Evolutionary conservation across 2,888 invertebrate species (phyloP), one percentile per base, ranked within the genome.

Genomic region (Ophioninae sp.): DNA sequence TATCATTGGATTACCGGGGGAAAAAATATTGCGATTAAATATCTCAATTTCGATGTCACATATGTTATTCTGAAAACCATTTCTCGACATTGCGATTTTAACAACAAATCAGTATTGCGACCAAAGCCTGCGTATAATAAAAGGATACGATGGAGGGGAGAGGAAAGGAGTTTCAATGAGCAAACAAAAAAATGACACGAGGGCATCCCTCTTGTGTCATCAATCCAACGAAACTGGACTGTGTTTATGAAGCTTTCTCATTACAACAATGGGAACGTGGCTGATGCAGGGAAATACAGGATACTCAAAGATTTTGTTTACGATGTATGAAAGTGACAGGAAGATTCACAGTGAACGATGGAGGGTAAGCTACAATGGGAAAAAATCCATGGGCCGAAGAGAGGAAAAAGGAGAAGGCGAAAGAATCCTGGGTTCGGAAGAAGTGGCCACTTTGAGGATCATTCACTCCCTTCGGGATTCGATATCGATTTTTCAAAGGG

Each of bases 271-370:
- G 82, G 83, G n/a, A 77, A 37, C 65, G 67, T 67, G 17, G 37
- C 58, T 51, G 17, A 37, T 61, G 51, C 63, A 59, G 41, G 23
- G 56, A 59, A 6, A 78, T 51, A 59, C 59, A 44, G 67, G 63
- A 64, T 64, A 68, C 80, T 80, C 69, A 81, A 83, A 74, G 74
- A 74, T 83, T 65, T 81, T 73, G 77, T 73, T 64, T 71, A 64
- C 44, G 59, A 87, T 86, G 89, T 87, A 89, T 90, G 90, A 88
- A 90, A 90, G 88, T 88, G 90, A 90, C 90, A 90, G 88, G 80
- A 39, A 65, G 79, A 85, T 81, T 79, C 63, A 82, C 79, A 79
- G 77, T 56, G 39, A 63, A 77, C 84, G 76, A 72, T 39, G 77
- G 58, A 44, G 41, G 79, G 44, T n/a, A 41, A 30, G 61, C 44